Base-by-base conservation (phyloP, 2,797 vertebrate genomes). In the Phataginus tricuspis region DNA sequence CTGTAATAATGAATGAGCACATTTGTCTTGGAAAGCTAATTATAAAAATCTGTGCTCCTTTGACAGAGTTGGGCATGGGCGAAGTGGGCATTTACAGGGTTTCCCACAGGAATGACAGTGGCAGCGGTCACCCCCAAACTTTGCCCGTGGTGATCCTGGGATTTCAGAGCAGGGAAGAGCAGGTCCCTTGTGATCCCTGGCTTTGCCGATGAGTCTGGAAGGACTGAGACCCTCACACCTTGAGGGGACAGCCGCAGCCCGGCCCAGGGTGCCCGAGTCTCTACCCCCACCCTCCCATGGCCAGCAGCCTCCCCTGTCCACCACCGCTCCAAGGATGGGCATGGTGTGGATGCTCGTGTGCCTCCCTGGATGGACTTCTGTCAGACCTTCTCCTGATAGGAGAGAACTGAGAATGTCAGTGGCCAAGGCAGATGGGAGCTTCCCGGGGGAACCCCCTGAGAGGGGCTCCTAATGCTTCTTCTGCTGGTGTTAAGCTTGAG, bases 401-500 rank as follows among this genome's bases (percentile, higher is more conserved):
- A 83, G 63, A 78, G 90, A 72, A 66, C 39, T 77, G 68, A 34
- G 69, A 87, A 14, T 87, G 37, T 66, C 39, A 63, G 25, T 12
- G 51, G 59, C 63, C 25, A 39, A 51, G 42, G 59, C 57, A 68
- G 19, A 88, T 0, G 0, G 45, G n/a, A 59, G 9, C 27, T 91
- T 85, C 68, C 61, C 27, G 71, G n/a, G 29, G 25, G 68, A 78
- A 64, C 61, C n/a, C 4, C 64, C 39, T 59, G 59, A 92, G 34
- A 64, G n/a, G 69, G 14, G 27, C 31, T 55, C 12, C 16, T 25
- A 8, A 31, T 71, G 19, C 61, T 80, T 91, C 37, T 66, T 72
- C 45, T 89, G 39, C 25, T 49, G 29, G 42, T 78, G 53, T 84
- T 74, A 68, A 42, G 37, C 69, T 37, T 94, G 75, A 86, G 71